These are phyloP conservation scores for Ptilorrhoa leucosticta DNA, from an alignment of 2,113 vertebrate species.

Conservation along the genomic window DNA sequence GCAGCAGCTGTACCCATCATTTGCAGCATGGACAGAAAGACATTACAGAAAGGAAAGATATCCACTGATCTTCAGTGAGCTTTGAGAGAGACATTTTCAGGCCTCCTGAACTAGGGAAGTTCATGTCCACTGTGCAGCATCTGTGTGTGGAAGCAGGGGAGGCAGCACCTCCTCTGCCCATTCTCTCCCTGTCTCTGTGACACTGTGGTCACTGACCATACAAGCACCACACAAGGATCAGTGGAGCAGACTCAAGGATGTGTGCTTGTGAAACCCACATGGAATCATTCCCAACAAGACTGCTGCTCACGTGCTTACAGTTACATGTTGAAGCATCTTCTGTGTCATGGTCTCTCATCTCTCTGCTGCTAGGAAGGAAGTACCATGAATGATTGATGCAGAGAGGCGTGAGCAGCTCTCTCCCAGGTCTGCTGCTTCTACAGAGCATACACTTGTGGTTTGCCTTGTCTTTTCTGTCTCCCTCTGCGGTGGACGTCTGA, in stretches of 20 bases:
- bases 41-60: background rate
- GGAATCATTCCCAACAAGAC: background rate
- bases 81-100: background rate
- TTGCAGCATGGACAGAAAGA: background rate
- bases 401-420: background rate
- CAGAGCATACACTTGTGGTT: background rate
- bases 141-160: background rate
- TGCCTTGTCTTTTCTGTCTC: background rate
- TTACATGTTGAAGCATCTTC: background rate
- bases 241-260: background rate
- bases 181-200: background rate
- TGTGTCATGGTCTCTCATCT: background rate
- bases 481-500: background rate
- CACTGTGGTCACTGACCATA: background rate
- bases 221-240: rapidly evolving
- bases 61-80: background rate
- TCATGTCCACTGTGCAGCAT: background rate
- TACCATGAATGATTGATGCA: background rate
- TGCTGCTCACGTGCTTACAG: background rate
- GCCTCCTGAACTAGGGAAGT: background rate
- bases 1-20: background rate
- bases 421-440: background rate
- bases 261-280: background rate
- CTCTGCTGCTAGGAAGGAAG: background rate
- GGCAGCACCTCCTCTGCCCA: background rate